These are phyloP conservation scores for Mamestra brassicae DNA, from an alignment of 2,888 invertebrate genomes.

Conservation along the genomic window DNA sequence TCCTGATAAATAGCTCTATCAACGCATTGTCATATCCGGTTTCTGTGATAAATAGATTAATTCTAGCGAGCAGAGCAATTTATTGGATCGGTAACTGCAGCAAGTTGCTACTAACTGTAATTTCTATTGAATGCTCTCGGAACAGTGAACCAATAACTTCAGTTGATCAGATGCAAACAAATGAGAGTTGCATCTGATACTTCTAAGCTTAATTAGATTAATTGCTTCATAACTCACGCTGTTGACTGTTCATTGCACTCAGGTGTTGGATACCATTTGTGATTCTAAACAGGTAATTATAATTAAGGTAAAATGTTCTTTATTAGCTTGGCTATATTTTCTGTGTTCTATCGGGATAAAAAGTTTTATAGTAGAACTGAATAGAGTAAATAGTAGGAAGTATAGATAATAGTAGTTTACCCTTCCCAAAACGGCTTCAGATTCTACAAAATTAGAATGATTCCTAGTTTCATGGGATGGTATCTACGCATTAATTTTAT, in stretches of 20 bases:
- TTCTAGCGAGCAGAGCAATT: slow-evolving; percentile 32
- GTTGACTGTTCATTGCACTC: slow-evolving; percentile 26
- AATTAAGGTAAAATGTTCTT: background rate
- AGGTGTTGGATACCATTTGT: background rate
- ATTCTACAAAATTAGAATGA: background rate
- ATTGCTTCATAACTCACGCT: slow-evolving; percentile 27
- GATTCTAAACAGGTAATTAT: background rate
- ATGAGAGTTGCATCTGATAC: slow-evolving; percentile 11
- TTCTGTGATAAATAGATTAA: slow-evolving; percentile 49
- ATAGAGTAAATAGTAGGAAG: too few relatives aligned
- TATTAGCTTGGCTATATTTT: background rate
- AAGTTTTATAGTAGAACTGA: too few relatives aligned
- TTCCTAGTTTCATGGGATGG: background rate
- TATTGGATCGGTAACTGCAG: slow-evolving; percentile 16
- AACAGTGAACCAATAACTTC: slow-evolving; percentile 13
- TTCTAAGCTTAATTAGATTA: slow-evolving; percentile 34
- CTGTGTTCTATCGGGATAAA: background rate
- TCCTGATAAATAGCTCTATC: slow-evolving; percentile 54
- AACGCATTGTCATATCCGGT: slow-evolving; percentile 49
- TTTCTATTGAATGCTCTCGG: slow-evolving; percentile 18
- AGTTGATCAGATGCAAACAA: slow-evolving; percentile 36
- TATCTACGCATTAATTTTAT: background rate
- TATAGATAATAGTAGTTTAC: too few relatives aligned
- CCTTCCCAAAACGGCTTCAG: background rate
- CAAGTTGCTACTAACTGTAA: slow-evolving; percentile 9